Base-by-base conservation (phyloP, 2,888 invertebrate species). In the Ariolimax columbianus region DNA sequence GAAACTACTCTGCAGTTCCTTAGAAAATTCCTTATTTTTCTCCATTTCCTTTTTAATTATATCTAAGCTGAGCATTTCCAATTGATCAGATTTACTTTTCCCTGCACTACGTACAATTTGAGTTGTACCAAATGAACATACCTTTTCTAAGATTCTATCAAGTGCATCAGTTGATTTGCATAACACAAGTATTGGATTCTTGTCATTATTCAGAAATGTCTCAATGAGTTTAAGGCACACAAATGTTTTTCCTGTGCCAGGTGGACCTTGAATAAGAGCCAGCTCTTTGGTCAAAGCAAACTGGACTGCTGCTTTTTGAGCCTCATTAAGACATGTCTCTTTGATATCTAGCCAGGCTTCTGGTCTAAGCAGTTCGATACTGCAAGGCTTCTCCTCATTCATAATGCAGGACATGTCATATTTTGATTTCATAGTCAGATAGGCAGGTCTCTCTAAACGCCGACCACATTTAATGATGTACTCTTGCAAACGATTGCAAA, bases 191-290 rank as follows among this genome's bases (percentile, higher is more conserved):
- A 94, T 92, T 9, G 93, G 93, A 47, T 86, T 80, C 51, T 81
- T 82, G n/a, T 88, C 88, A 92, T 97, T 97, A 81, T 95, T 93
- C 0, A 97, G 92, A 40, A 97, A 91, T 0, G 96, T 83, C 40
- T 91, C 75, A 0, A 96, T 96, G 36, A 98, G 96, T 95, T 96
- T 96, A 59, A 97, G 94, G 0, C 97, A 97, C 86, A 97, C 93
- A 92, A 95, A 96, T 0, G 97, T 97, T 95, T 97, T 97, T 0
- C 97, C 97, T 0, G 97, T 97, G 2, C 97, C 97, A 0, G 97
- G 97, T 0, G 97, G 97, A 0, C 97, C 93, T 88, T 94, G 93
- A 43, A 94, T 93, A 66, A 94, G 85, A 9, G 93, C 90, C 43
- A 94, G 83, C 82, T 93, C 92, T 83, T 92, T 91, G 3, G 92